These are phyloP conservation scores for Periophthalmodon schlosseri DNA, from an alignment of 2,113 vertebrate genomes.

Conservation along the genomic window DNA sequence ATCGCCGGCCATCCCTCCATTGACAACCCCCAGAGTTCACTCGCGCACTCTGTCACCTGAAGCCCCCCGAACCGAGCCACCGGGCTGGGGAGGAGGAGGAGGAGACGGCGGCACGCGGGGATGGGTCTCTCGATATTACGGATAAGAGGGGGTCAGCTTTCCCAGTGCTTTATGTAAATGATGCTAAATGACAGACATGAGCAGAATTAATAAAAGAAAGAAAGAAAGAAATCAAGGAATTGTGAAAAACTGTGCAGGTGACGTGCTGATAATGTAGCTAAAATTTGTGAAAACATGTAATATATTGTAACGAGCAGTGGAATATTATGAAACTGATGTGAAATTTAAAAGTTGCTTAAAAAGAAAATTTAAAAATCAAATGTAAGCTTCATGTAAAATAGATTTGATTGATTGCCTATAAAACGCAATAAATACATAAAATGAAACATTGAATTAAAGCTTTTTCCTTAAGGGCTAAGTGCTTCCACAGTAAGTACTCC, in stretches of 20 bases:
- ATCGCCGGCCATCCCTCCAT: constrained; percentile 73
- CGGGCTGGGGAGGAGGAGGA: constrained; percentile 44
- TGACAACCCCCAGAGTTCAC: constrained; percentile 74
- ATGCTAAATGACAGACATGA: constrained; percentile 53
- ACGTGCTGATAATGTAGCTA: not conserved
- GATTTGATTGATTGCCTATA: not conserved
- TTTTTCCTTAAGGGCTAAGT: constrained; percentile 10
- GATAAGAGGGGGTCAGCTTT: constrained; percentile 15
- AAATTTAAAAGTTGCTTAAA: not conserved
- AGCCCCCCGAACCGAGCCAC: constrained; percentile 35
- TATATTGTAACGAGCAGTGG: not conserved
- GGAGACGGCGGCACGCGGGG: constrained; percentile 20
- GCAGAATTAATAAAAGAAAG: constrained; percentile 29
- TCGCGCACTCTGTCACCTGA: constrained; percentile 75
- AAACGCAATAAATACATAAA: not conserved
- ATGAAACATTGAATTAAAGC: constrained; percentile 15
- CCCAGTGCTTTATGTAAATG: constrained; percentile 63
- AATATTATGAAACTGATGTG: not conserved
- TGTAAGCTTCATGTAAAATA: not conserved
- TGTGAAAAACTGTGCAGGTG: not conserved
- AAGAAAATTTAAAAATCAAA: not conserved
- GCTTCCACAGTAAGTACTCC: constrained; percentile 22
- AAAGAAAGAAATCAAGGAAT: not conserved
- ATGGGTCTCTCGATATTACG: constrained; percentile 12
- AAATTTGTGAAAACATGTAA: not conserved